These are phyloP conservation scores for Brachypterus glaber DNA, from an alignment of 2,888 invertebrate species.

Conservation along the genomic window DNA sequence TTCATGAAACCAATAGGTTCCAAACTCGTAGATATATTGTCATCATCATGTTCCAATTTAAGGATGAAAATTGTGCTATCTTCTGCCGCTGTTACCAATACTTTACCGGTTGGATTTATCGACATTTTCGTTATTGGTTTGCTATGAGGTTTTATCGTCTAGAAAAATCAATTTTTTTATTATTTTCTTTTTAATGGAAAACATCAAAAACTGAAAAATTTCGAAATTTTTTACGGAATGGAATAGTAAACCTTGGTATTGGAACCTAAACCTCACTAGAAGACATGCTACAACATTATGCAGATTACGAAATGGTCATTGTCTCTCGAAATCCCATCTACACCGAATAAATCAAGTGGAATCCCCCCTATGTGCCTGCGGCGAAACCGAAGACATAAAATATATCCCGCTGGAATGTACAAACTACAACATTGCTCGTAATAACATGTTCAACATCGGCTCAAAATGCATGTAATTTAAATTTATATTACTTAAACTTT, in stretches of 20 bases:
- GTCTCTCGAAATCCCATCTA: too few relatives aligned
- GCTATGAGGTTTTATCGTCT: conserved; percentile 59
- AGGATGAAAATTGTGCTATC: conserved; percentile 65
- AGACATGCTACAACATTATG: too few relatives aligned
- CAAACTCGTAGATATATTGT: conserved; percentile 40
- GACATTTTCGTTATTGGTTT: conserved; percentile 52
- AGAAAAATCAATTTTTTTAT: conserved; percentile 27
- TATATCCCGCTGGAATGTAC: too few relatives aligned
- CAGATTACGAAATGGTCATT: too few relatives aligned
- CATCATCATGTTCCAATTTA: conserved; percentile 33
- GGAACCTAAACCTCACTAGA: too few relatives aligned
- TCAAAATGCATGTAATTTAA: neutral
- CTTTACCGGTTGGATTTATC: conserved; percentile 46
- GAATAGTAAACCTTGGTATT: too few relatives aligned
- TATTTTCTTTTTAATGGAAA: conserved; percentile 8
- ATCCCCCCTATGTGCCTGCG: too few relatives aligned
- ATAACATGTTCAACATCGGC: neutral
- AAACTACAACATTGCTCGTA: too few relatives aligned
- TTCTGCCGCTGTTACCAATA: conserved; percentile 57
- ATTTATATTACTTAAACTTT: neutral
- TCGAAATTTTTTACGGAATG: too few relatives aligned
- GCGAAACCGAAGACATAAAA: too few relatives aligned
- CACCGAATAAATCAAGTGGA: too few relatives aligned
- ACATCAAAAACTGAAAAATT: too few relatives aligned
- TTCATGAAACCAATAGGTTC: conserved; percentile 59